Conservation (phyloP, 2,797 vertebrate genomes). For the Enteromius anoplus region DNA sequence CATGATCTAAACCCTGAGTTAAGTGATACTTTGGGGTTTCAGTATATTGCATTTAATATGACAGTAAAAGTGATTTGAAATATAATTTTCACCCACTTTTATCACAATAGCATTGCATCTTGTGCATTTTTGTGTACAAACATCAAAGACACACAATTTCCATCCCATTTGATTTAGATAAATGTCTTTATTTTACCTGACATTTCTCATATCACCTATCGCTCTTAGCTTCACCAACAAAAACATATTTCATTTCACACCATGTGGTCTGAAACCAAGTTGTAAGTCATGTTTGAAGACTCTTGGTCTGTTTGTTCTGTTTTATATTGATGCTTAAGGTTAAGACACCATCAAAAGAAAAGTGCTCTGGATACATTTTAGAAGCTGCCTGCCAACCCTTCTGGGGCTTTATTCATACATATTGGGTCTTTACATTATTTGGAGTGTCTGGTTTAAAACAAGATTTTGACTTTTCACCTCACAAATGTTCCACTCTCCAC, state of each 20-base stretch:
- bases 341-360: background rate
- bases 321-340: constrained; percentile 7
- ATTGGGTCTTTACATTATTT: background rate
- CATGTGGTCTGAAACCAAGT: background rate
- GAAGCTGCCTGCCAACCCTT: background rate
- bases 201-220: background rate
- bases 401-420: background rate
- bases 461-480: background rate
- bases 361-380: background rate
- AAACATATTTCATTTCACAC: background rate
- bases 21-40: no score
- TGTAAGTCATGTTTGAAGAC: background rate
- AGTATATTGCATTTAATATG: no score
- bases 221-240: background rate
- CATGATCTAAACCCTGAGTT: no score
- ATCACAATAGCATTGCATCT: background rate
- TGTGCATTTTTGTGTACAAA: background rate
- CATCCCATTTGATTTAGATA: background rate
- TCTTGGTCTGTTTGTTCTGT: constrained; percentile 7
- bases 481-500: background rate
- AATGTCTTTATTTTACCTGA: background rate
- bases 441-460: background rate
- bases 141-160: background rate
- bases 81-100: background rate
- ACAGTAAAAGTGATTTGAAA: no score